These are phyloP conservation scores for Trichonephila clavipes DNA, from an alignment of 1,140 invertebrate species.

Conservation along the genomic window DNA sequence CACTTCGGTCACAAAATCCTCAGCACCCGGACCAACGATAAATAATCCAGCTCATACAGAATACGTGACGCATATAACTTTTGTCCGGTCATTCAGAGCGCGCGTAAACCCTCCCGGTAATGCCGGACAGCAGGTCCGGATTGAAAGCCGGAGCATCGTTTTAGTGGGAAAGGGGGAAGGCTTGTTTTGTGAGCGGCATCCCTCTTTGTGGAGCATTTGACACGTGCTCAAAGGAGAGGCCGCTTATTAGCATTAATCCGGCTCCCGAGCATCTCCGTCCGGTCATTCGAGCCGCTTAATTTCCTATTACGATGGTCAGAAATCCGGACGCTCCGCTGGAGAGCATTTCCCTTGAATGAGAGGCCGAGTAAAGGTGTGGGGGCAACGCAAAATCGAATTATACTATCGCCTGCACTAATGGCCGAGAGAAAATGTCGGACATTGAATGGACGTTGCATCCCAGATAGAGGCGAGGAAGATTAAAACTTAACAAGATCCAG, in stretches of 20 bases:
- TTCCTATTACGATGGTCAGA: conserved; percentile 76
- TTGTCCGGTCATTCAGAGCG: conserved; percentile 69
- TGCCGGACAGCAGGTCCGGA: conserved; percentile 40
- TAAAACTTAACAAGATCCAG: background rate
- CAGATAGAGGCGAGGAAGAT: background rate
- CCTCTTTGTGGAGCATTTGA: conserved; percentile 72
- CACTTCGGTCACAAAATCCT: conserved; percentile 49
- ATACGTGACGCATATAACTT: conserved; percentile 72
- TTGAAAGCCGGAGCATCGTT: conserved; percentile 47
- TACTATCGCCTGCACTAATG: background rate
- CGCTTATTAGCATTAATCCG: conserved; percentile 77
- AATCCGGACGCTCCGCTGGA: conserved; percentile 61
- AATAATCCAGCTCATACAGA: conserved; percentile 73
- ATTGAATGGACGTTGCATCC: background rate
- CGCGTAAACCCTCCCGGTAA: conserved; percentile 32
- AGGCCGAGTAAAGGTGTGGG: conserved; percentile 11
- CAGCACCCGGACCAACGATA: conserved; percentile 30
- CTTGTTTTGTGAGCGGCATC: conserved; percentile 56
- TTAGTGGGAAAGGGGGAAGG: background rate
- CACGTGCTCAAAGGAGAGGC: conserved; percentile 75
- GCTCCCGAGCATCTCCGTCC: conserved; percentile 39
- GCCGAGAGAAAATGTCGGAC: background rate
- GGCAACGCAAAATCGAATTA: conserved; percentile 18
- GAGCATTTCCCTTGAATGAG: conserved; percentile 47
- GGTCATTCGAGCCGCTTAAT: conserved; percentile 75